These are phyloP conservation scores for Gallinago media DNA, from an alignment of 2,113 vertebrate genomes.

Conservation along the genomic window DNA sequence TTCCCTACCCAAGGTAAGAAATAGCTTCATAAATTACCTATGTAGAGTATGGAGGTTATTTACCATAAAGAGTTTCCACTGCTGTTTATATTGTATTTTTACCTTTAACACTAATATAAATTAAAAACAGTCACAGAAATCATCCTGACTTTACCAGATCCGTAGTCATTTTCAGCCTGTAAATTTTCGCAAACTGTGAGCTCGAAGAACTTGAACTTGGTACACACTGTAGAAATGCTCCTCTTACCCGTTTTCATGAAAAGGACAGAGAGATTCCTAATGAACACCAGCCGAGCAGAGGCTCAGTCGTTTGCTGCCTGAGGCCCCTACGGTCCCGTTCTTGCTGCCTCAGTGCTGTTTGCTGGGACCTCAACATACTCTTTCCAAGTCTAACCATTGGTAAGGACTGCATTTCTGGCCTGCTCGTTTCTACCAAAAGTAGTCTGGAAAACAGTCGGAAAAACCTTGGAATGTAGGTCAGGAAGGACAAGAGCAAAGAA, in stretches of 20 bases:
- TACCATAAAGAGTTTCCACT: neutral
- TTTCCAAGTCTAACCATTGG: neutral
- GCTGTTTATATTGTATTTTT: neutral
- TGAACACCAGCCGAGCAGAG: accelerated
- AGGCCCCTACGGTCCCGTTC: accelerated
- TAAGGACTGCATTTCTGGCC: neutral
- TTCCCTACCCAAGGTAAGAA: neutral
- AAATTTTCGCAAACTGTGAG: neutral
- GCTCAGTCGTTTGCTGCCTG: neutral
- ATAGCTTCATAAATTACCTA: neutral
- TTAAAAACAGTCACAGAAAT: neutral
- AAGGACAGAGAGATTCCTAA: neutral
- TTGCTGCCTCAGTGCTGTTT: neutral
- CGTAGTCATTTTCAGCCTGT: neutral
- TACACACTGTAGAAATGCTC: neutral
- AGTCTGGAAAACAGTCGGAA: neutral
- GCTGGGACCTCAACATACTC: neutral
- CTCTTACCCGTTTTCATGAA: neutral
- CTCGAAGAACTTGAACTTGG: neutral
- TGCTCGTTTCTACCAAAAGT: neutral
- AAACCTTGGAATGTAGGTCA: neutral
- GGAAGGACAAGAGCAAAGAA: neutral
- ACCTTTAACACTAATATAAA: neutral
- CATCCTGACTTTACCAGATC: neutral
- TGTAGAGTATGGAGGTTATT: neutral